Evolutionary conservation across 1,140 invertebrate genomes (phyloP).

Genomic region (Procambarus clarkii): DNA sequence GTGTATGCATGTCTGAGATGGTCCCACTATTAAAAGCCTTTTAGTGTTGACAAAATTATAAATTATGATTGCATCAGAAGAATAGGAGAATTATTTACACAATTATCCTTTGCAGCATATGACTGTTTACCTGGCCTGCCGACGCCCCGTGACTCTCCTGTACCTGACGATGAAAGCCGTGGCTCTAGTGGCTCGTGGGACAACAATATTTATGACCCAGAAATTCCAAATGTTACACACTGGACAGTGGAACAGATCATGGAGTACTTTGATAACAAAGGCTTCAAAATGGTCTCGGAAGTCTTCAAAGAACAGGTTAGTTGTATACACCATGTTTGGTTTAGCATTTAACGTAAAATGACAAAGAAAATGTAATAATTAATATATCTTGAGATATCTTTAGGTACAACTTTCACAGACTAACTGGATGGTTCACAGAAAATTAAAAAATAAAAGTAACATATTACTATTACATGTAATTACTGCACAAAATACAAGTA

Average conservation of each 20-base stretch:
- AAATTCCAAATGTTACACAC: slow-evolving; percentile 85
- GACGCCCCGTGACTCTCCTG: slow-evolving; percentile 73
- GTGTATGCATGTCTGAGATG: too few species aligned
- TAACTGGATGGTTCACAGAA: too few species aligned
- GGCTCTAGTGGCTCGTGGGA: slow-evolving; percentile 75
- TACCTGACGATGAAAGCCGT: slow-evolving; percentile 72
- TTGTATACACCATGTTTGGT: not conserved
- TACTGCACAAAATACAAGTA: too few species aligned
- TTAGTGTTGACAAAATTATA: too few species aligned
- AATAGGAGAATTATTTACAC: not conserved
- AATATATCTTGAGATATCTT: too few species aligned
- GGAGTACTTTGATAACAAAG: slow-evolving; percentile 85
- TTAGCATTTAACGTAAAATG: too few species aligned
- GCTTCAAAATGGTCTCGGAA: slow-evolving; percentile 83
- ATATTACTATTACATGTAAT: too few species aligned
- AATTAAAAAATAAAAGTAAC: too few species aligned
- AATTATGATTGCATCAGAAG: too few species aligned
- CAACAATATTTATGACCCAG: slow-evolving; percentile 73
- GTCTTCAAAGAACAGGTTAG: slow-evolving; percentile 88
- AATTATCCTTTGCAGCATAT: slow-evolving; percentile 56
- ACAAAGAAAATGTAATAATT: too few species aligned
- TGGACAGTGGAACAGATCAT: slow-evolving; percentile 90
- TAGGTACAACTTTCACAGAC: too few species aligned
- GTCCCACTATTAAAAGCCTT: too few species aligned
- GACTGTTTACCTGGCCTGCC: slow-evolving; percentile 71